A percentile compares a stretch with the other conserved stretches of the same genome.
Evolutionary conservation across 2,888 invertebrate species (phyloP).

Genomic region (Julus scanicus): DNA sequence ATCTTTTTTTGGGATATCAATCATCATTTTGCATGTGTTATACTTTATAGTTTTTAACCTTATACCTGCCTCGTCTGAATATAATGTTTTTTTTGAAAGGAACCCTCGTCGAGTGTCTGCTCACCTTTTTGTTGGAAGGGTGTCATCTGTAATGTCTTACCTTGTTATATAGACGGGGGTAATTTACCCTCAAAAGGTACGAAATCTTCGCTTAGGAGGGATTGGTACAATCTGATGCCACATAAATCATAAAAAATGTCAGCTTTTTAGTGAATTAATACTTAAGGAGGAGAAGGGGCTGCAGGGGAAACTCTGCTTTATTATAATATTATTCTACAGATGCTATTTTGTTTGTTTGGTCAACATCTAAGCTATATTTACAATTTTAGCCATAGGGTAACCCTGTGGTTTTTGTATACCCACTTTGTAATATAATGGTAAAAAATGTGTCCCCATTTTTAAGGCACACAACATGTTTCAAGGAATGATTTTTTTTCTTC

Average conservation of each 20-base stretch:
- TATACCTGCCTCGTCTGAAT: not conserved
- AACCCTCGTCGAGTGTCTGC: not conserved
- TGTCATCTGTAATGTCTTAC: constrained; percentile 44
- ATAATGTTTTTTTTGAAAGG: not conserved
- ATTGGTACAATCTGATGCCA: constrained; percentile 28
- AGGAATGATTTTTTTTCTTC: constrained; percentile 24
- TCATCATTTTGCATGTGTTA: not conserved
- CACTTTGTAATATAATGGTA: constrained; percentile 3
- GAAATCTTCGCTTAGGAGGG: not conserved
- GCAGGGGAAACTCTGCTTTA: constrained; percentile 2
- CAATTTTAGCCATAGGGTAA: constrained; percentile 9
- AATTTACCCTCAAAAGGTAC: constrained; percentile 7
- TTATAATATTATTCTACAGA: not conserved
- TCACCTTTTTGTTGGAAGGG: not conserved
- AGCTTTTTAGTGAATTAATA: constrained; percentile 14
- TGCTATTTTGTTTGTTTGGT: constrained; percentile 41
- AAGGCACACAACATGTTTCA: not conserved
- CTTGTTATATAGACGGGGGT: not conserved
- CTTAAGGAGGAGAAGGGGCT: constrained; percentile 20
- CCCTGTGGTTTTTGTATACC: not conserved
- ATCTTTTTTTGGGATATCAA: constrained; percentile 10
- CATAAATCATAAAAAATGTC: constrained; percentile 36
- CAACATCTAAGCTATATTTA: constrained; percentile 34
- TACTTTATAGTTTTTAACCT: constrained; percentile 4
- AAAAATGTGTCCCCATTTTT: constrained; percentile 30